Base-by-base conservation (phyloP, 2,797 vertebrate species). In the Perodicticus potto region DNA sequence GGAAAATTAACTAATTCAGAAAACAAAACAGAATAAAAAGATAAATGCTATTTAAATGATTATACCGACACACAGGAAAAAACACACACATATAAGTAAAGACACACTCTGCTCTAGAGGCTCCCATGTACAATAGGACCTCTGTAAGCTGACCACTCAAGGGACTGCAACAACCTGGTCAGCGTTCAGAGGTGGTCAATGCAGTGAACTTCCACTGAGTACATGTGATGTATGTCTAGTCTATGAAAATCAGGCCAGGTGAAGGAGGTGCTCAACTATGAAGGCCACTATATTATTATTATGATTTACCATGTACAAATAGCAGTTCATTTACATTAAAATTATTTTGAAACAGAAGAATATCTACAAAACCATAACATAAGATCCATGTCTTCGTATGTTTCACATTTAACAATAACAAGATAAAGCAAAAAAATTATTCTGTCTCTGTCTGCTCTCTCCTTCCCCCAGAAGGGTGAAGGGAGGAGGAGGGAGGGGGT, bases 1-100 rank as follows among this genome's bases (percentile, higher is more conserved):
- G n/a, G 16, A 74, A 57, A 78, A 59, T 23, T 59, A 76, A 84
- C 23, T 49, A 16, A 49, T 25, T 67, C 55, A 86, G 59, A 94
- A 16, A 90, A 12, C 72, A 23, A 5, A 96, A 85, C 3, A 89
- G 65, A 57, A 70, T 69, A 34, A 89, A 97, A 94, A 55, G 9
- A 95, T 61, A 94, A 40, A 25, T 20, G 32, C 5, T 14, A 9
- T 69, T 91, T 78, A 89, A 97, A 40, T 45, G 11, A 93, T 40
- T 72, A 53, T 20, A 81, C 29, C 53, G 53, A 67, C 10, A 87
- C 9, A 67, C 16, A 70, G 6, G 86, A 3, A 76, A 2, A 70
- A 13, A 12, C 2, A 74, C 29, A 92, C 10, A 82, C 2, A 89
- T 11, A 19, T 34, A 34, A n/a, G 72, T 17, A 53, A 25, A 73